A percentile compares a stretch with the other conserved stretches of the same genome.
These are phyloP conservation scores for Intellagama lesueurii DNA, from an alignment of 2,797 vertebrate genomes.

Conservation along the genomic window DNA sequence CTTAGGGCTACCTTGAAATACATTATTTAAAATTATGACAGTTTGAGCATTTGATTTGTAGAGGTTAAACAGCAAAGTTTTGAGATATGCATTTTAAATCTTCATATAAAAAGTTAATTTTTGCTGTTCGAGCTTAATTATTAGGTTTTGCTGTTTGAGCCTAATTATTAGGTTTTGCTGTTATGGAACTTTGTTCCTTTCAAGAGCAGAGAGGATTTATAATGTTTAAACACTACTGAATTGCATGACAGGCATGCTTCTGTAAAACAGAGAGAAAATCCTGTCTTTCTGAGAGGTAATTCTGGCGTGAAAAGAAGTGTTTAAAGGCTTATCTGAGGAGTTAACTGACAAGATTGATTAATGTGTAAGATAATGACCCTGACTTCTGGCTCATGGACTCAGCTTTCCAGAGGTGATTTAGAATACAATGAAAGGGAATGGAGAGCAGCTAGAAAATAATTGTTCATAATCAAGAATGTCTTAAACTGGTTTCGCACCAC, in stretches of 20 bases:
- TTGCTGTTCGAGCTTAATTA: background rate
- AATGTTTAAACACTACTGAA: constrained; percentile 17
- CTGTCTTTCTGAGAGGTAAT: constrained; percentile 57
- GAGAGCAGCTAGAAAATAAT: constrained; percentile 35
- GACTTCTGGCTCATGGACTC: constrained; percentile 69
- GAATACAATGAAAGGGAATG: constrained; percentile 53
- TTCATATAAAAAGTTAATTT: background rate
- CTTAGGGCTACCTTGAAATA: background rate
- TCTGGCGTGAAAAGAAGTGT: constrained; percentile 74
- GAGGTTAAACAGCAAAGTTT: background rate
- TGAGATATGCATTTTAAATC: background rate
- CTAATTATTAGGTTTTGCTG: background rate
- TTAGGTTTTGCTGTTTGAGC: background rate
- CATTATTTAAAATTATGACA: background rate
- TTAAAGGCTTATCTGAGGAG: constrained; percentile 68
- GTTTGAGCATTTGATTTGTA: background rate
- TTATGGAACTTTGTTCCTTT: constrained; percentile 5
- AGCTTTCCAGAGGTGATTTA: constrained; percentile 53
- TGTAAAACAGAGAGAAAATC: constrained; percentile 24
- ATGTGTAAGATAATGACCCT: constrained; percentile 57
- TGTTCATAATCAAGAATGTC: constrained; percentile 23
- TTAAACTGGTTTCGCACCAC: background rate
- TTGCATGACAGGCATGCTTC: constrained; percentile 28
- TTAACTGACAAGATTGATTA: constrained; percentile 70
- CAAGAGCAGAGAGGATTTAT: constrained; percentile 26